Percentiles rank a stretch among this genome's conserved stretches.
These are phyloP conservation scores for Salminus brasiliensis DNA, from an alignment of 2,113 vertebrate genomes.

Conservation along the genomic window DNA sequence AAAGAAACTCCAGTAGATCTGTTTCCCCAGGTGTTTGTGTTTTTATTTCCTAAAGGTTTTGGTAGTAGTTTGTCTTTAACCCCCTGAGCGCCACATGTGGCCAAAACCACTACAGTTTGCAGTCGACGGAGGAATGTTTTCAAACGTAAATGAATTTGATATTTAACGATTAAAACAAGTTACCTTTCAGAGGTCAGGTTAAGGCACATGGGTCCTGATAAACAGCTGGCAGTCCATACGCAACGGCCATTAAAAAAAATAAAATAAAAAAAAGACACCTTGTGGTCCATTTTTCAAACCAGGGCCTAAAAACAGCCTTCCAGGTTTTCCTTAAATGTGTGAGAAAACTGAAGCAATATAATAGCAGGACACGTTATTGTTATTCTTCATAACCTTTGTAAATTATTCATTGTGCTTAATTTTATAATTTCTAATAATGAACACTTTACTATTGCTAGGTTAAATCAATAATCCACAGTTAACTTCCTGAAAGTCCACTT, in stretches of 20 bases:
- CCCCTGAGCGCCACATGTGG: slow-evolving; percentile 65
- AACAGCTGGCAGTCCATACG: not conserved
- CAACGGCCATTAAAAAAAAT: not conserved
- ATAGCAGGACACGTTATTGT: no score
- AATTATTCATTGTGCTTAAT: no score
- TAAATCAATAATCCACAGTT: no score
- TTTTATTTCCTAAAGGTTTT: slow-evolving; percentile 53
- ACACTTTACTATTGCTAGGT: no score
- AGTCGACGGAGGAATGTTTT: slow-evolving; percentile 73
- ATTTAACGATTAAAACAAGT: not conserved
- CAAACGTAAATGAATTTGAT: slow-evolving; percentile 57
- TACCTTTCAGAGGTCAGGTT: not conserved
- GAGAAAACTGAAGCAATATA: not conserved
- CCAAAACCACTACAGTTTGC: slow-evolving; percentile 58
- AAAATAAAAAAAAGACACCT: no score
- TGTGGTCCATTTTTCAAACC: slow-evolving; percentile 11
- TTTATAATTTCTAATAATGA: no score
- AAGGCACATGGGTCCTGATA: not conserved
- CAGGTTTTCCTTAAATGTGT: not conserved
- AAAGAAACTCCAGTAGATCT: slow-evolving; percentile 57
- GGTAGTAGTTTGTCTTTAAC: slow-evolving; percentile 65
- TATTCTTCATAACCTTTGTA: no score
- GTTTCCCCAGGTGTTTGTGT: slow-evolving; percentile 35
- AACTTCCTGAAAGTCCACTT: no score
- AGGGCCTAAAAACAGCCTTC: no score